phyloP scores from a whole-genome alignment of 1,140 invertebrate genomes.

The Sycophaga agraensis region DNA sequence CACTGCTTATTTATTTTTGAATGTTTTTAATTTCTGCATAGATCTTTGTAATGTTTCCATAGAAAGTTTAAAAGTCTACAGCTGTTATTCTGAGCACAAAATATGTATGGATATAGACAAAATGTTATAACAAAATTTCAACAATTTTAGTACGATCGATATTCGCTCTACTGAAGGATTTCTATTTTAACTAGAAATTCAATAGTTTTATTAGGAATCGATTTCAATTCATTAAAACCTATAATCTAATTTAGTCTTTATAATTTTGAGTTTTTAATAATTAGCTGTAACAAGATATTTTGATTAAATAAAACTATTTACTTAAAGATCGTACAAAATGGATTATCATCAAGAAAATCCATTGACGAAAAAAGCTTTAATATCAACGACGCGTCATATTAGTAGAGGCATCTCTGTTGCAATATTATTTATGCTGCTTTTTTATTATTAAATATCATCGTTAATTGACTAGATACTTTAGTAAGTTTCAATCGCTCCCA shows the following conservation, averaged over 20 bases:
- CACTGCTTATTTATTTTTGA: not conserved
- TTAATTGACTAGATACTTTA: slow-evolving; percentile 29
- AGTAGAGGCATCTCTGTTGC: slow-evolving; percentile 52
- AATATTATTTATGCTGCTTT: slow-evolving; percentile 49
- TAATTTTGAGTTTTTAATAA: no score
- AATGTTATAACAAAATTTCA: not conserved
- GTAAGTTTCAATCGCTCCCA: no score
- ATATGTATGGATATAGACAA: not conserved
- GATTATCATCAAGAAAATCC: slow-evolving; percentile 12
- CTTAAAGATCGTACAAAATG: not conserved
- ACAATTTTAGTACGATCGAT: not conserved
- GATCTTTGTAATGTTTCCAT: no score
- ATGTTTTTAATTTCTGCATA: no score
- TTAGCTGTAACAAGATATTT: no score
- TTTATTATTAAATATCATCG: slow-evolving; percentile 31
- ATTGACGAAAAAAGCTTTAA: slow-evolving; percentile 30
- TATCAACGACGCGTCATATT: slow-evolving; percentile 42
- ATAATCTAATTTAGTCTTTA: no score
- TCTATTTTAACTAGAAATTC: no score
- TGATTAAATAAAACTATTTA: not conserved
- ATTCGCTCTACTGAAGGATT: not conserved
- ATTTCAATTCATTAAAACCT: no score
- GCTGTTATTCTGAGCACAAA: not conserved
- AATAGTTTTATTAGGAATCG: no score
- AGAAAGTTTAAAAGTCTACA: no score